These are phyloP conservation scores for Selenia dentaria DNA, from an alignment of 2,888 invertebrate genomes.

Conservation along the genomic window DNA sequence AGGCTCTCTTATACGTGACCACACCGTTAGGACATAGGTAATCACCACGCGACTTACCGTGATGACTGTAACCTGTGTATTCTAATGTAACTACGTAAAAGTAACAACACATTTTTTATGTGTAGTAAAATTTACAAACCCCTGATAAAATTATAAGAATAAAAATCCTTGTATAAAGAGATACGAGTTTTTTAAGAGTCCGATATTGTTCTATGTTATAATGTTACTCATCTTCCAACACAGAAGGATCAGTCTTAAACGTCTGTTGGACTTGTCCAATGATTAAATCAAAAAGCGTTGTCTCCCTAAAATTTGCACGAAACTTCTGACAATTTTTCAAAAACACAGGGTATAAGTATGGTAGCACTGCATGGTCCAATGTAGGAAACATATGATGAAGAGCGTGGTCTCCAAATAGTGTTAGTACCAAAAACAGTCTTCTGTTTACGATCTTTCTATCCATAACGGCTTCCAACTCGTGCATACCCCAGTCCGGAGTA, in stretches of 20 bases:
- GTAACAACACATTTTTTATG: no score
- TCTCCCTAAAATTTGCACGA: constrained; percentile 59
- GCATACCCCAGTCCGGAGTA: constrained; percentile 89
- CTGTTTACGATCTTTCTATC: constrained; percentile 88
- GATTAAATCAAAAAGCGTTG: constrained; percentile 84
- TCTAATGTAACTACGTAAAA: no score
- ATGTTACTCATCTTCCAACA: constrained; percentile 18
- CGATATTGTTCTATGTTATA: no score
- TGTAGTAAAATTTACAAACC: no score
- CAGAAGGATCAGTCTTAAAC: constrained; percentile 37
- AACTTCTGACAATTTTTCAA: constrained; percentile 77
- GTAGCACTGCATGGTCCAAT: constrained; percentile 88
- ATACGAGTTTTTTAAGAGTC: no score
- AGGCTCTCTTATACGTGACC: no score
- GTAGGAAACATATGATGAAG: constrained; percentile 92
- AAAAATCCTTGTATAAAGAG: no score
- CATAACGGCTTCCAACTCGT: constrained; percentile 89
- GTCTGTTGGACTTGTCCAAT: constrained; percentile 80
- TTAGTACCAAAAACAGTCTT: constrained; percentile 86
- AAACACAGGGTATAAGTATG: constrained; percentile 83
- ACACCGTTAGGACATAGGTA: no score
- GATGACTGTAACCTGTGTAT: no score
- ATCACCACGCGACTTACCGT: no score
- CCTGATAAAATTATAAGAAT: no score
- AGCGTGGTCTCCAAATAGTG: constrained; percentile 90